Evolutionary conservation across 2,888 invertebrate genomes (phyloP), one percentile per base, ranked within the genome.

Genomic region (Augochlorella aurata): DNA sequence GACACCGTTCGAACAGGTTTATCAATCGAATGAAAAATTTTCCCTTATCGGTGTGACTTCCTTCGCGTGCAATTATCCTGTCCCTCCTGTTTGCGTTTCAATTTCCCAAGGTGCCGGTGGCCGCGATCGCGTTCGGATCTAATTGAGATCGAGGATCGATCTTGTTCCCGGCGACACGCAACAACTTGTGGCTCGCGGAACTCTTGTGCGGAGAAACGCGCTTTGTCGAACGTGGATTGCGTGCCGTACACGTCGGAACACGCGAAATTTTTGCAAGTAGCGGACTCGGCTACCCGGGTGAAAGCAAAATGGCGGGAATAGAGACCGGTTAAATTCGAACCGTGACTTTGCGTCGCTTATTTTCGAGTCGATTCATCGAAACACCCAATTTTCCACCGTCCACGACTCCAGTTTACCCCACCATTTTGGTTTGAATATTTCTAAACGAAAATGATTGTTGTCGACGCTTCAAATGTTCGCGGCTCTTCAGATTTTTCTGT

Each of bases 251-350:
- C 63, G 50, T 14, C 24, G 44, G n/a, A 72, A 50, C 65, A 50
- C 50, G 77, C 65, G 63, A 74, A 77, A 83, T 81, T 77, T 81
- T 81, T 66, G 58, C 77, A 29, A 44, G 50, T 47, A 72, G 65
- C 24, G 45, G 45, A 69, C 47, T 74, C 71, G 47, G 29, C 52
- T 58, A 38, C n/a, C 16, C 21, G 24, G 61, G 75, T 79, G 82
- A 83, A 82, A 83, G 83, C 73, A 82, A 74, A 71, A 74, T 52
- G 67, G 38, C 47, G 44, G 44, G 18, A 71, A 38, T 52, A 47
- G 54, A 45, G 47, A 50, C 14, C 21, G 29, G 24, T 63, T 16
- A 7, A 58, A 66, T 66, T 66, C 21, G n/a, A 71, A 38, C 21
- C 24, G n/a, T 8, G 10, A 12, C 8, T 10, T 24, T 7, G 54